Conservation (phyloP, 2,797 vertebrate genomes). For the Xyrichtys novacula region DNA sequence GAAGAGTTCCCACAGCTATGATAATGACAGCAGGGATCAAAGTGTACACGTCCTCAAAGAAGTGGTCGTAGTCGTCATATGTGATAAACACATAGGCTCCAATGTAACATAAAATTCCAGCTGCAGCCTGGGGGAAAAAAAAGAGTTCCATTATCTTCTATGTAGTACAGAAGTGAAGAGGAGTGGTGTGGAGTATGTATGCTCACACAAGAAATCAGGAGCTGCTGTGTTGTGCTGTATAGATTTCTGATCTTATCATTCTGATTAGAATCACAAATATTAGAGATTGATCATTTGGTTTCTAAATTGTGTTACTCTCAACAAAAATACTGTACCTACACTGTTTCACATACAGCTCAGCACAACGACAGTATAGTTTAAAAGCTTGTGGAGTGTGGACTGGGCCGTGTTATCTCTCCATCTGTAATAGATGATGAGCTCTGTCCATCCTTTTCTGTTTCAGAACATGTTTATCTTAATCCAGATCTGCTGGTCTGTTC, state of each 20-base stretch:
- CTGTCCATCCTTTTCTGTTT: background rate
- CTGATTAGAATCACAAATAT: no score
- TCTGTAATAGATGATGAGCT: background rate
- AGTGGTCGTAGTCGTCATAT: slow-evolving; percentile 97
- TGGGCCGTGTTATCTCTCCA: background rate
- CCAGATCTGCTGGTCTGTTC: background rate
- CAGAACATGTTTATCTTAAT: background rate
- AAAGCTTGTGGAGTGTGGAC: slow-evolving; percentile 3
- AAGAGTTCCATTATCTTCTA: slow-evolving; percentile 3
- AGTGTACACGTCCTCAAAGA: slow-evolving; percentile 97
- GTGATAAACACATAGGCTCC: slow-evolving; percentile 99
- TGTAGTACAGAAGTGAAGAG: no score
- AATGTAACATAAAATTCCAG: slow-evolving; percentile 96
- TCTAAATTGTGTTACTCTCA: no score
- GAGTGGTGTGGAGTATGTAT: no score
- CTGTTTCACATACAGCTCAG: background rate
- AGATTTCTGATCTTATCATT: no score
- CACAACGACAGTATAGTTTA: background rate
- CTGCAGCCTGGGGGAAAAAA: slow-evolving; percentile 88
- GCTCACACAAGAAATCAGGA: no score
- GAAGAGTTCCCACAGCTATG: slow-evolving; percentile 93
- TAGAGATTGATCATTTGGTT: no score
- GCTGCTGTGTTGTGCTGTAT: no score
- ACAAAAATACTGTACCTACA: background rate
- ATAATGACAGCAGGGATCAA: slow-evolving; percentile 95